Conservation (phyloP, 2,113 vertebrate genomes). For the Protobothrops mucrosquamatus region DNA sequence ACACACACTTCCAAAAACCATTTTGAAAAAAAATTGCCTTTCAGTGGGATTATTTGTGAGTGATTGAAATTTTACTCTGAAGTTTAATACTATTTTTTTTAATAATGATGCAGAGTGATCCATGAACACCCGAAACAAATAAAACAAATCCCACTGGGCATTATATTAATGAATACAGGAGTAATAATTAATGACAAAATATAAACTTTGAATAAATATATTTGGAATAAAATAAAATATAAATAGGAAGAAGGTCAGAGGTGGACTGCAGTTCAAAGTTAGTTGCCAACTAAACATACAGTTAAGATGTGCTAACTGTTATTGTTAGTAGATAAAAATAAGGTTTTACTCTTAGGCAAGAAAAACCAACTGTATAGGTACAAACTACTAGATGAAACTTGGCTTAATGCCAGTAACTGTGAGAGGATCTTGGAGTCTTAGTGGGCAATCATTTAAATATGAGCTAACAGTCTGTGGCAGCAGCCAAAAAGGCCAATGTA, state of each 20-base stretch:
- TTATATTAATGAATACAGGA: neutral
- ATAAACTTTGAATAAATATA: neutral
- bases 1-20: neutral
- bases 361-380: neutral
- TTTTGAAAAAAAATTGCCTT: neutral
- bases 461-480: neutral
- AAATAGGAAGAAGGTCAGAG: neutral
- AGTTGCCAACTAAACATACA: neutral
- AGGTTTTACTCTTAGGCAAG: neutral
- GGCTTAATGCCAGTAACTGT: neutral
- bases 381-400: neutral
- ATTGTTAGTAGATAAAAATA: neutral
- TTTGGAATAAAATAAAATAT: neutral
- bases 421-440: neutral
- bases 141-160: neutral
- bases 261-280: neutral
- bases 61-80: constrained; percentile 13
- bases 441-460: neutral
- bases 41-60: constrained; percentile 4
- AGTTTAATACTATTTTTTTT: neutral
- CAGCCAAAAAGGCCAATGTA: neutral
- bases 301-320: neutral
- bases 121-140: neutral
- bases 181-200: neutral
- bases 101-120: neutral